A percentile compares a stretch with the other conserved stretches of the same genome.
Evolutionary conservation across 2,113 vertebrate genomes (phyloP).

Genomic region (Propithecus coquereli): DNA sequence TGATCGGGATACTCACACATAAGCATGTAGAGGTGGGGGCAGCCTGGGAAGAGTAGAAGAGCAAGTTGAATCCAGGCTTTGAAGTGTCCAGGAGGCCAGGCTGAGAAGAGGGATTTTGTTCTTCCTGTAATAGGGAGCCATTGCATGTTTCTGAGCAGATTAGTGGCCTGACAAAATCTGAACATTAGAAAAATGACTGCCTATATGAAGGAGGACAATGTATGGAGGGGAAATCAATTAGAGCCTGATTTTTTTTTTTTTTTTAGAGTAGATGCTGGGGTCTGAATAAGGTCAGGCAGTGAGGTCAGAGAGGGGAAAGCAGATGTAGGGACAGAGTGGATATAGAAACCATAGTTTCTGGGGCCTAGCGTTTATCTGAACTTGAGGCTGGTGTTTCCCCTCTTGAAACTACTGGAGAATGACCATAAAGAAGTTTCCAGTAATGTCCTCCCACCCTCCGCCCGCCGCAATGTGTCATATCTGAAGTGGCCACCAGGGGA

Average conservation of each 20-base stretch:
- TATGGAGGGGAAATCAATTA: not conserved
- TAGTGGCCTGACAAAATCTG: not conserved
- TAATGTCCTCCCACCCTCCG: not conserved
- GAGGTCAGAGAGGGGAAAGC: not conserved
- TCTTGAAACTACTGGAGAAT: not conserved
- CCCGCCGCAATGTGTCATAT: not conserved
- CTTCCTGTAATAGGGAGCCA: not conserved
- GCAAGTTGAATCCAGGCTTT: not conserved
- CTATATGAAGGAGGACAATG: not conserved
- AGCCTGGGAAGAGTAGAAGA: not conserved
- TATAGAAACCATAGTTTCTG: not conserved
- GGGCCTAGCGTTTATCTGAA: not conserved
- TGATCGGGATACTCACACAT: too few relatives aligned
- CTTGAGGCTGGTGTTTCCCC: not conserved
- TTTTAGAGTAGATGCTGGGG: not conserved
- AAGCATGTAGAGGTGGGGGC: not conserved
- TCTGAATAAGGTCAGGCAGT: not conserved
- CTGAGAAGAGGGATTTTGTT: not conserved
- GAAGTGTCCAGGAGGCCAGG: not conserved
- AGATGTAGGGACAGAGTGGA: not conserved
- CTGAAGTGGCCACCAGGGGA: slow-evolving; percentile 47
- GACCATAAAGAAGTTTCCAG: not conserved
- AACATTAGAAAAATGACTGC: not conserved
- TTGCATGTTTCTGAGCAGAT: not conserved
- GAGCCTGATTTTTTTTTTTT: not conserved